Conservation (phyloP, 2,888 invertebrate genomes). For the Diaphora mendica region DNA sequence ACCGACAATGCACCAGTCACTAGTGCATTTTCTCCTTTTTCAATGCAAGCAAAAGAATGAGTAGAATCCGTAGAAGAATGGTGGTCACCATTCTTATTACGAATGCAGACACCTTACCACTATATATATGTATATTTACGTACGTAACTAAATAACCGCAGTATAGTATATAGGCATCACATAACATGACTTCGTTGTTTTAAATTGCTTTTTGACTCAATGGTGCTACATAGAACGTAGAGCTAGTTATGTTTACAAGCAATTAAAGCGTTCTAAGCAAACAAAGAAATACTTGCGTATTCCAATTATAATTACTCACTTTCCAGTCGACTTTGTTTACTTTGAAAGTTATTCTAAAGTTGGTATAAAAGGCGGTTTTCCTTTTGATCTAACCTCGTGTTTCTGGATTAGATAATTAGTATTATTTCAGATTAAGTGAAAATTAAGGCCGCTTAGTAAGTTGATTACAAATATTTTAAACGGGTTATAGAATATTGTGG, state of each 20-base stretch:
- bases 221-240: not conserved
- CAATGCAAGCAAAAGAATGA: no score
- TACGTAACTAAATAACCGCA: not conserved
- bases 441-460: constrained; percentile 47
- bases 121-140: no score
- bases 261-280: constrained; percentile 32
- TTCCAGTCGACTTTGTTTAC: constrained; percentile 62
- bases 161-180: not conserved
- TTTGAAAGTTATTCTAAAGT: constrained; percentile 60
- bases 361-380: constrained; percentile 55
- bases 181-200: not conserved
- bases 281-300: constrained; percentile 35
- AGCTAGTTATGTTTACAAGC: constrained; percentile 2
- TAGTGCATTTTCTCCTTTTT: no score
- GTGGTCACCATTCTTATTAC: no score
- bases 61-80: no score
- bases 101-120: no score
- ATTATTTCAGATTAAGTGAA: constrained; percentile 59
- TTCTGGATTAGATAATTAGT: constrained; percentile 63
- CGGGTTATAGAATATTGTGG: constrained; percentile 17
- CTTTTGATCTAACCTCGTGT: constrained; percentile 65
- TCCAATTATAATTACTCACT: constrained; percentile 55
- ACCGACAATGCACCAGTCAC: no score
- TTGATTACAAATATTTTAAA: constrained; percentile 58
- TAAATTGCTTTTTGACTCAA: not conserved